Conservation (phyloP, 2,888 invertebrate species). For the Busseola fusca region DNA sequence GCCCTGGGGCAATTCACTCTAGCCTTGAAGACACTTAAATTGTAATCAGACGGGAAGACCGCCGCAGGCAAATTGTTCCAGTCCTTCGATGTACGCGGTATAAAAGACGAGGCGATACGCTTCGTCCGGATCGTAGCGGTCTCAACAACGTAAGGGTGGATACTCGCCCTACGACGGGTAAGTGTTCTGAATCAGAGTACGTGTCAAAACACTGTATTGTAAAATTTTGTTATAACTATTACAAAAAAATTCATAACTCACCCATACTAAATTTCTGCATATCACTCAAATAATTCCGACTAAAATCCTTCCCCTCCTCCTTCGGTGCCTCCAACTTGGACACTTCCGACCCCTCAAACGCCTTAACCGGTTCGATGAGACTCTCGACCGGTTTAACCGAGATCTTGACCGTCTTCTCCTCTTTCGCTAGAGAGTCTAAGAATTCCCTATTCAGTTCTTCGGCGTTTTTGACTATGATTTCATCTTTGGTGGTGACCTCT, state of each 20-base stretch:
- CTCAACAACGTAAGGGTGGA: no score
- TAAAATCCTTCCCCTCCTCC: slow-evolving; percentile 54
- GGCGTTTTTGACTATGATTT: slow-evolving; percentile 75
- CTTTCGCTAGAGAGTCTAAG: slow-evolving; percentile 78
- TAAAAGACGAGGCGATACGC: no score
- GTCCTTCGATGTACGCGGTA: no score
- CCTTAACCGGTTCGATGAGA: slow-evolving; percentile 70
- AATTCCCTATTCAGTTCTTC: slow-evolving; percentile 84
- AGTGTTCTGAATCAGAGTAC: no score
- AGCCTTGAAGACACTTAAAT: no score
- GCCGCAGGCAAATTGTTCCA: no score
- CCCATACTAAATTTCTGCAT: slow-evolving; percentile 71
- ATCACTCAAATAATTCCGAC: slow-evolving; percentile 64
- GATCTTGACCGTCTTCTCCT: slow-evolving; percentile 74
- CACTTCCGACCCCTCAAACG: slow-evolving; percentile 49
- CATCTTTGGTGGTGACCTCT: slow-evolving; percentile 71
- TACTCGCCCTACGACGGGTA: no score
- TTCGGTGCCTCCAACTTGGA: slow-evolving; percentile 22
- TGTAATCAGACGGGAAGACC: no score
- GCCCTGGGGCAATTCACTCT: no score
- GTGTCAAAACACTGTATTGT: no score
- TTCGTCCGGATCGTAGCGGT: no score
- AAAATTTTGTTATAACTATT: background rate
- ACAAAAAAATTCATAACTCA: slow-evolving; percentile 60
- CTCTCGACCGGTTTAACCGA: slow-evolving; percentile 80